Evolutionary conservation across 23 tunicate genomes (phyloP).

Genomic region (Halocynthia roretzi): DNA sequence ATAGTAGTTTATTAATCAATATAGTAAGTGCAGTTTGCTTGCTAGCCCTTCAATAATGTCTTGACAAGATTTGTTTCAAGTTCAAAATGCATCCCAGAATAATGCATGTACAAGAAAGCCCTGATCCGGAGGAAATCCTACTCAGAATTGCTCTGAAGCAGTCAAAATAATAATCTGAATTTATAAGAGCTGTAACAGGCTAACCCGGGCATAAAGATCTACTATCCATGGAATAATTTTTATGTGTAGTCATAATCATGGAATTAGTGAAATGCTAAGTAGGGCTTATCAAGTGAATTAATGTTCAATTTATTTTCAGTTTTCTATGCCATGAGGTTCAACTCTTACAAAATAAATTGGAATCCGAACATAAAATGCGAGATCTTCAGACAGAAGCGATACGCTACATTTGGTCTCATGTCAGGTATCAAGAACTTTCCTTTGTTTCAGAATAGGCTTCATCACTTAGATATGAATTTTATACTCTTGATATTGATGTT

Average conservation of each 20-base stretch:
- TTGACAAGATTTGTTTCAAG: too few relatives aligned
- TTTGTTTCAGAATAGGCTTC: background rate
- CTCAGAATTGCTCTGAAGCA: too few relatives aligned
- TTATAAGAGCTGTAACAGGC: too few relatives aligned
- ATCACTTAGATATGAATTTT: background rate
- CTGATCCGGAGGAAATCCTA: too few relatives aligned
- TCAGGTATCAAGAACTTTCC: constrained; percentile 8
- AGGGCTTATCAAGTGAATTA: background rate
- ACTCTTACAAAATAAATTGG: constrained; percentile 45
- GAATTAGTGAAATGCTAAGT: too few relatives aligned
- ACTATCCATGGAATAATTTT: background rate
- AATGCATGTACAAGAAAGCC: too few relatives aligned
- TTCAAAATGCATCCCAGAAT: too few relatives aligned
- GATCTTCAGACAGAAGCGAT: constrained; percentile 89
- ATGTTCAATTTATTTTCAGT: constrained; percentile 3
- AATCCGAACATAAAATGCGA: constrained; percentile 62
- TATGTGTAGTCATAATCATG: background rate
- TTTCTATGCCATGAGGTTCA: constrained; percentile 64
- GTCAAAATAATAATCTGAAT: too few relatives aligned
- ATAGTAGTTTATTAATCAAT: background rate
- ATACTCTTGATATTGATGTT: too few relatives aligned
- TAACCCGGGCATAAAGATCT: background rate
- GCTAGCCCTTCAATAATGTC: too few relatives aligned
- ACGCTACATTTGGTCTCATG: constrained; percentile 75
- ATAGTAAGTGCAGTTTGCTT: background rate